Conservation (phyloP, 2,888 invertebrate species). For the Dryobotodes eremita region DNA sequence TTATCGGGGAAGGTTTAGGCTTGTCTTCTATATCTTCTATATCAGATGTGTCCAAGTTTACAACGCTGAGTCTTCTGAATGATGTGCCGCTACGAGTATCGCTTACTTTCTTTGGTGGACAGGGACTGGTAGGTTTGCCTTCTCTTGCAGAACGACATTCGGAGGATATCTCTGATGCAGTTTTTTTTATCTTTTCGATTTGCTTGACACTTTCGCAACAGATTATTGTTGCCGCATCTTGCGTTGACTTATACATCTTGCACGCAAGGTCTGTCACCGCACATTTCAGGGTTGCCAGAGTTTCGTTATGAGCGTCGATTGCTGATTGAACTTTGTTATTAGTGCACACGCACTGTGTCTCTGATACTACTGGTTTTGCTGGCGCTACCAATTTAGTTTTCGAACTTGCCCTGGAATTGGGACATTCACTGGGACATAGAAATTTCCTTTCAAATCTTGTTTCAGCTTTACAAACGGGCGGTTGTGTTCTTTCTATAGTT, state of each 20-base stretch:
- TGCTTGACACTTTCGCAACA: constrained; percentile 71
- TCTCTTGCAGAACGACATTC: not conserved
- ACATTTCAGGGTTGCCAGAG: constrained; percentile 73
- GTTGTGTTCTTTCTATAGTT: constrained; percentile 3
- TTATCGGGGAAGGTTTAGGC: not conserved
- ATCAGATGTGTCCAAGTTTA: constrained; percentile 41
- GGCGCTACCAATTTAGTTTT: not conserved
- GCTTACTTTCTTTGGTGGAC: constrained; percentile 40
- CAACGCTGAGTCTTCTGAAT: constrained; percentile 36
- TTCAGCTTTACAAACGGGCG: not conserved
- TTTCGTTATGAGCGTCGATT: constrained; percentile 46
- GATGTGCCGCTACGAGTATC: constrained; percentile 8
- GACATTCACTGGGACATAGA: constrained; percentile 43
- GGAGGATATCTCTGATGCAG: constrained; percentile 5
- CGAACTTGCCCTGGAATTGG: not conserved
- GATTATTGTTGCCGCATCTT: constrained; percentile 74
- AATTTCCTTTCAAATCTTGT: constrained; percentile 25
- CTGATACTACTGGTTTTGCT: not conserved
- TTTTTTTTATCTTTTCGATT: constrained; percentile 61
- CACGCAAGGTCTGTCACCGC: constrained; percentile 76
- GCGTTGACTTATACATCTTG: constrained; percentile 74
- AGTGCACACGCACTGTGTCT: not conserved
- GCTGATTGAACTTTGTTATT: not conserved
- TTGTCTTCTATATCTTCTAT: not conserved
- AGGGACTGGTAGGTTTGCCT: constrained; percentile 4